Evolutionary conservation across 2,797 vertebrate species (phyloP).

Genomic region (Cyprinella venusta): DNA sequence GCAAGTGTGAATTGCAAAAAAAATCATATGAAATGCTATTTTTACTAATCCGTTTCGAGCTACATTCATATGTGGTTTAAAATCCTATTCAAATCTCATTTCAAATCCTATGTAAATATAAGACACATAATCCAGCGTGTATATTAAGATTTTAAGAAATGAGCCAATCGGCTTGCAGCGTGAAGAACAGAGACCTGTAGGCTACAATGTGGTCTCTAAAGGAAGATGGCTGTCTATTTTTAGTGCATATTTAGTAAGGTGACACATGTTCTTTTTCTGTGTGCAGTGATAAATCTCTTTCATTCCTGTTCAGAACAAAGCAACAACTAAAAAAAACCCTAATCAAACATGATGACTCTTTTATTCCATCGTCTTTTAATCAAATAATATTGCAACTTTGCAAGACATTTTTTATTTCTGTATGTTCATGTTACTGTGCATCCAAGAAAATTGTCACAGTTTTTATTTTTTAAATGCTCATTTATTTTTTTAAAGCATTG

Average conservation of each 20-base stretch:
- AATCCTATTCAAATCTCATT: too few relatives aligned
- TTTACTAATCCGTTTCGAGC: too few relatives aligned
- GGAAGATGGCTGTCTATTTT: too few relatives aligned
- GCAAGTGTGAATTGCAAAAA: too few relatives aligned
- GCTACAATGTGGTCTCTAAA: too few relatives aligned
- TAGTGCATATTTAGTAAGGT: neutral
- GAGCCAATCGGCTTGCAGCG: too few relatives aligned
- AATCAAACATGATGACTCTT: neutral
- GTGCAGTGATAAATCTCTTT: neutral
- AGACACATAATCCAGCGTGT: too few relatives aligned
- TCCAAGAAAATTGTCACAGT: neutral
- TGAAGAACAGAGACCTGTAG: too few relatives aligned
- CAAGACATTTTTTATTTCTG: neutral
- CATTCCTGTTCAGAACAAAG: neutral
- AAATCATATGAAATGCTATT: too few relatives aligned
- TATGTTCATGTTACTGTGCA: neutral
- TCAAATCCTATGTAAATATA: too few relatives aligned
- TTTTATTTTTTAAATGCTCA: neutral
- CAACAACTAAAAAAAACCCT: neutral
- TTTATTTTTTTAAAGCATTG: conserved; percentile 3
- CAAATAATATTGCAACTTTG: neutral
- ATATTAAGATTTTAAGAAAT: too few relatives aligned
- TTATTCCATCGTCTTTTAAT: neutral
- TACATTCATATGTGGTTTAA: too few relatives aligned
- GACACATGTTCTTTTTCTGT: neutral